Evolutionary conservation across 1,140 invertebrate genomes (phyloP).

Genomic region (Lasioglossum baleicum): DNA sequence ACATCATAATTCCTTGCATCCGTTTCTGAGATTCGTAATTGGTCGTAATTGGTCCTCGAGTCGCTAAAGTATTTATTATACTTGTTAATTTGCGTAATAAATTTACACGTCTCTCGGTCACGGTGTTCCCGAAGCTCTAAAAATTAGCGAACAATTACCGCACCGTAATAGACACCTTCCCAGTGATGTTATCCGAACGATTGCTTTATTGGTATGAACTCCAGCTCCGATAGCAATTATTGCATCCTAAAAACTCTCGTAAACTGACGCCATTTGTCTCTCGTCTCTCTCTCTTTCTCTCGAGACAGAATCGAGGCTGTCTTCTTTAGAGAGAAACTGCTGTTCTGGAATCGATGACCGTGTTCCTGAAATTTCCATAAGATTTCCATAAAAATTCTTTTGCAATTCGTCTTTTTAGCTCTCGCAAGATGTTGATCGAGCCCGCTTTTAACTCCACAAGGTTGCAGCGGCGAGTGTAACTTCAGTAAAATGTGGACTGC

Average conservation of each 20-base stretch:
- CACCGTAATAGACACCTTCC: neutral
- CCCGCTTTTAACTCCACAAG: neutral
- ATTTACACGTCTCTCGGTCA: neutral
- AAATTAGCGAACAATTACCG: neutral
- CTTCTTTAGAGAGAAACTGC: neutral
- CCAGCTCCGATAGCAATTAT: neutral
- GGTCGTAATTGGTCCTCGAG: too few relatives aligned
- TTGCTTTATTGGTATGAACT: neutral
- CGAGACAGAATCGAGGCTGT: neutral
- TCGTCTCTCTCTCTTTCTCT: neutral
- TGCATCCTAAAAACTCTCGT: neutral
- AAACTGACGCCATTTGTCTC: neutral
- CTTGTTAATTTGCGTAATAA: too few relatives aligned
- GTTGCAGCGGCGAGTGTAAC: neutral
- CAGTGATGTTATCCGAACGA: neutral
- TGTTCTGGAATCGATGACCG: neutral
- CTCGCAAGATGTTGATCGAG: neutral
- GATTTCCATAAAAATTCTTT: neutral
- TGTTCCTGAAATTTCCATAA: neutral
- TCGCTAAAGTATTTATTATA: too few relatives aligned
- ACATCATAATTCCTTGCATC: too few relatives aligned
- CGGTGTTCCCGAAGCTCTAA: neutral
- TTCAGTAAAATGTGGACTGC: neutral
- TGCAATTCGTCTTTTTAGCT: neutral
- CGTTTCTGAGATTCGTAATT: too few relatives aligned